Base-by-base conservation (phyloP, 2,888 invertebrate genomes). In the Thereva nobilitata region DNA sequence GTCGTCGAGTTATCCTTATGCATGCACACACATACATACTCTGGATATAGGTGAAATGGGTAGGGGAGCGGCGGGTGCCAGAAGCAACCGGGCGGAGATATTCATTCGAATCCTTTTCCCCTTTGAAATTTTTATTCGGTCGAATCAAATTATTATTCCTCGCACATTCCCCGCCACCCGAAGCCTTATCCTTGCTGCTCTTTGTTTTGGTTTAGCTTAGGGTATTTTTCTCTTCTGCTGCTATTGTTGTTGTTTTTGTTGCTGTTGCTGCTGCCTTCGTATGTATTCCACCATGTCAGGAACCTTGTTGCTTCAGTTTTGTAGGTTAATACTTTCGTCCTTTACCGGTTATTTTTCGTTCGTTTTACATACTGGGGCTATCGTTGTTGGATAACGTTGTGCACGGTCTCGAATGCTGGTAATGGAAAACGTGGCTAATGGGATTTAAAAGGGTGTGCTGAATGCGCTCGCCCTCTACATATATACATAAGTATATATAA, bases 391-490 rank as follows among this genome's bases (percentile, higher is more conserved):
- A 23, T 23, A 23, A 23, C 23, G 2, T 2, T 23, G 23, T 23
- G 23, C 23, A 23, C 23, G 23, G 23, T 23, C 23, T 23, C 23
- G 23, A 23, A 23, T 23, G 23, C 23, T 23, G 38, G 56, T 56
- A 64, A 55, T 65, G 47, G 65, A 65, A 65, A 65, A 64, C 44
- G 53, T 53, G 53, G 53, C 52, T 65, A 56, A 65, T 49, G 66
- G 57, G 47, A 56, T 66, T 66, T 66, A 57, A 66, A 66, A 66
- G 66, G 66, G 50, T 66, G 8, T 50, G 49, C 64, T 53, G 64
- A 64, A 64, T 64, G 64, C 64, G 64, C 64, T 64, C 44, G 53
- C 54, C 12, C 37, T 45, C 47, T 45, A 9, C 7, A 4, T 8
- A 37, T 2, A 23, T 23, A 2, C 2, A 23, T 23, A n/a, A n/a